Conservation (phyloP, 2,113 vertebrate genomes). For the Calyptommatus sinebrachiatus region DNA sequence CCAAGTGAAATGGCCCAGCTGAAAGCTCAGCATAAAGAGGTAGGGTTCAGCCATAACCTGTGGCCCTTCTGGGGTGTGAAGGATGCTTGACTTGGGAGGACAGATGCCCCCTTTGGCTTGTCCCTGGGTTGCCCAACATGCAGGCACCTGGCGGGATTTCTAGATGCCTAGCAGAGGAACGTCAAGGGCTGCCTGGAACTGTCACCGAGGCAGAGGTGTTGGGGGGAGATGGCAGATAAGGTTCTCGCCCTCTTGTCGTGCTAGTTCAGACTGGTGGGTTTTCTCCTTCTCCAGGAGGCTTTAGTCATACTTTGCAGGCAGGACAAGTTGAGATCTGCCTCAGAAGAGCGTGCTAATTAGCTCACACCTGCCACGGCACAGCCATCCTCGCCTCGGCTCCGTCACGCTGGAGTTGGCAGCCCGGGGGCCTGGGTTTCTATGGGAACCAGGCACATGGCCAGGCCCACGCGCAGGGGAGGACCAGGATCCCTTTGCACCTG, state of each 20-base stretch:
- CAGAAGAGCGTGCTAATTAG: constrained; percentile 45
- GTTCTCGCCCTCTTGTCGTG: constrained; percentile 33
- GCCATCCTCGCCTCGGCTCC: constrained; percentile 37
- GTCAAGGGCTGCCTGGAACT: constrained; percentile 56
- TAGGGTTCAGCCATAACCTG: not conserved
- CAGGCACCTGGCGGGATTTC: constrained; percentile 34
- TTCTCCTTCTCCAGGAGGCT: constrained; percentile 31
- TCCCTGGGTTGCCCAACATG: constrained; percentile 46
- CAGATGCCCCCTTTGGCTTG: constrained; percentile 55
- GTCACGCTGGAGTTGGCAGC: constrained; percentile 49
- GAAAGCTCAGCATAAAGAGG: too few relatives aligned
- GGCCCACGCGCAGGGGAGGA: not conserved
- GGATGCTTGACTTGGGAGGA: constrained; percentile 55
- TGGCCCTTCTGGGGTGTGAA: constrained; percentile 8
- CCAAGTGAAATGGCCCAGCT: too few relatives aligned
- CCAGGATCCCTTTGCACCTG: not conserved
- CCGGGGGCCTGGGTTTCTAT: constrained; percentile 23
- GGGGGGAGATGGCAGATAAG: constrained; percentile 53
- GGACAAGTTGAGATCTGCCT: constrained; percentile 54
- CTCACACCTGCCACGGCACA: constrained; percentile 53
- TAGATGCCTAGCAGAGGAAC: constrained; percentile 57
- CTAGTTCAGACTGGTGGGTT: constrained; percentile 49
- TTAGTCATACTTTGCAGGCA: constrained; percentile 49
- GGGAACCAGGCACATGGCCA: constrained; percentile 4
- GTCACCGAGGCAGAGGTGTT: constrained; percentile 42